These are phyloP conservation scores for Hydractinia echinata DNA, from an alignment of 30 jellyfish, hydroid and myxozoan genomes.

Conservation along the genomic window DNA sequence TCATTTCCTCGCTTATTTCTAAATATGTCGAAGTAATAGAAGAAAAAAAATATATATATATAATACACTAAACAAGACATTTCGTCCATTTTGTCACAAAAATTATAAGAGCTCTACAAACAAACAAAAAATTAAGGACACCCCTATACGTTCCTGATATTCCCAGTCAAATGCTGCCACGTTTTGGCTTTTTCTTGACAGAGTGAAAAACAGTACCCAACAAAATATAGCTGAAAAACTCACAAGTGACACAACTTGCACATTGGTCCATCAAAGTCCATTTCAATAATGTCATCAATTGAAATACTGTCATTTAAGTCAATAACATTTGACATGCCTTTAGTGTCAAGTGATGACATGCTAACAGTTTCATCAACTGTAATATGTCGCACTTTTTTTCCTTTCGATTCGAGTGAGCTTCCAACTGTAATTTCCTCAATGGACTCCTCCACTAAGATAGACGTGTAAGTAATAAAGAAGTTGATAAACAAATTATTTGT, in stretches of 20 bases:
- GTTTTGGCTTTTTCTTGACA: no score
- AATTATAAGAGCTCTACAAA: no score
- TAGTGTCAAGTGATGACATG: constrained; percentile 29
- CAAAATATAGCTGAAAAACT: neutral
- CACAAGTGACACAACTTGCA: constrained; percentile 74
- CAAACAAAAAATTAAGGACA: no score
- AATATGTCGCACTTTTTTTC: constrained; percentile 33
- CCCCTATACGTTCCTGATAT: no score
- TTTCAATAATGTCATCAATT: constrained; percentile 43
- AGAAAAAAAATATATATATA: no score
- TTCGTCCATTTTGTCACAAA: no score
- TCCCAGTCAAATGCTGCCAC: no score
- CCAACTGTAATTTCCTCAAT: constrained; percentile 49
- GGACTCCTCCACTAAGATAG: constrained; percentile 50
- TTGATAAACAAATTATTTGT: no score
- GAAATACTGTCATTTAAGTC: constrained; percentile 50
- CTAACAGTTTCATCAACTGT: constrained; percentile 24
- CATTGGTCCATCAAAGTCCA: constrained; percentile 66
- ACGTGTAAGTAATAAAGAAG: no score
- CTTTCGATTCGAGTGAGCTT: constrained; percentile 57
- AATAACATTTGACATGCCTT: constrained; percentile 22
- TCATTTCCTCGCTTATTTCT: constrained; percentile 6
- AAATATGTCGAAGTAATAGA: neutral
- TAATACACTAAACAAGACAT: no score
- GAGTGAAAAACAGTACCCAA: no score